Conservation (phyloP, 2,888 invertebrate species). For the Xiphydria camelus region DNA sequence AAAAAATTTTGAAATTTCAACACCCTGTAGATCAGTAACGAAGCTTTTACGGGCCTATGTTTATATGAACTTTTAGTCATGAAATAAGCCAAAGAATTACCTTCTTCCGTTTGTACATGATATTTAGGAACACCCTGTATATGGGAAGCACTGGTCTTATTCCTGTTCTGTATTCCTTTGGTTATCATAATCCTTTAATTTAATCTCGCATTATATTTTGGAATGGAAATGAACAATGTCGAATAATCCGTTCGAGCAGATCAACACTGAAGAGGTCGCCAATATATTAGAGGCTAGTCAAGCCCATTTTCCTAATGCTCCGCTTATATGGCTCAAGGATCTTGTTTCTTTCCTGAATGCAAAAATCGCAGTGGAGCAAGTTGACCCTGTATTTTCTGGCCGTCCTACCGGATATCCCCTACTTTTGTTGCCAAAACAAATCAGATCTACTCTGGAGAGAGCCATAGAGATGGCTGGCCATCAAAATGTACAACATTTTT, state of each 20-base stretch:
- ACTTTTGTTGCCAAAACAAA: slow-evolving; percentile 59
- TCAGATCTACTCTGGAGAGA: slow-evolving; percentile 58
- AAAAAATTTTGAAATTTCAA: too few species aligned
- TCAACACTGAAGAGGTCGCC: slow-evolving; percentile 64
- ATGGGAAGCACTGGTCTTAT: too few species aligned
- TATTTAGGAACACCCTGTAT: too few species aligned
- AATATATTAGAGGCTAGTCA: slow-evolving; percentile 64
- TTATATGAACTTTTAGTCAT: too few species aligned
- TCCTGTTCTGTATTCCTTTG: too few species aligned
- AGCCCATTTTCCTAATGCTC: slow-evolving; percentile 71
- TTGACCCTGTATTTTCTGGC: slow-evolving; percentile 65
- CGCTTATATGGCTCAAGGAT: slow-evolving; percentile 72
- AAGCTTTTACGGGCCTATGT: too few species aligned
- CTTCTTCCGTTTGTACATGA: too few species aligned
- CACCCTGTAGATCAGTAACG: too few species aligned
- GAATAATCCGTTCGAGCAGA: slow-evolving; percentile 61
- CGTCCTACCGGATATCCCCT: slow-evolving; percentile 65
- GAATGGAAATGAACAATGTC: too few species aligned
- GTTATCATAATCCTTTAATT: too few species aligned
- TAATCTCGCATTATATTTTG: too few species aligned
- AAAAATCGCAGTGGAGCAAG: slow-evolving; percentile 66
- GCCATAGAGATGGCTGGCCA: slow-evolving; percentile 66
- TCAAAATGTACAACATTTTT: slow-evolving; percentile 69
- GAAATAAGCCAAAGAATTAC: too few species aligned
- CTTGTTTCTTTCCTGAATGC: slow-evolving; percentile 68